Base-by-base conservation (phyloP, 2,888 invertebrate species). In the Aspidiotus destructor region DNA sequence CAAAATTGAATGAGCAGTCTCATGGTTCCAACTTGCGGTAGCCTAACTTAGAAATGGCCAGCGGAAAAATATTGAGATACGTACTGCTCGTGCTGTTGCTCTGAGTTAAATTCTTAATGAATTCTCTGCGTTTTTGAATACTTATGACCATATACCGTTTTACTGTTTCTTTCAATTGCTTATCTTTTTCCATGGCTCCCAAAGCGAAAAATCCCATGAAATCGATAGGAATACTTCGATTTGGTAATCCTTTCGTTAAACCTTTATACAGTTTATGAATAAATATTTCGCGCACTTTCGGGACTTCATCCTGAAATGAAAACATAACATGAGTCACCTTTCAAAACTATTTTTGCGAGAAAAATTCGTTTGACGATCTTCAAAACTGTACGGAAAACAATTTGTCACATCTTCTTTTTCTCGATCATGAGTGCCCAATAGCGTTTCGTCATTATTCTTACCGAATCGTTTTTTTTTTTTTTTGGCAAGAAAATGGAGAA, bases 191-290 rank as follows among this genome's bases (percentile, higher is more conserved):
- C 72, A 89, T 85, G 0, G 95, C 96, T 44, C 88, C 90, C 69
- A 97, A 80, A 48, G 89, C 90, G 79, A 97, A 95, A 78, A 92
- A 91, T 16, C 93, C 92, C 93, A 97, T 92, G 80, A 96, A 98
- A 80, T 97, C 95, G 68, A 98, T 80, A 0, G 97, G 97, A 72
- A 98, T 81, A 76, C 92, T 92, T 77, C 91, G 90, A 76, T 89
- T 88, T 5, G 92, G 92, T 73, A 93, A 85, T 71, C 92, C 90
- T 79, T 89, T 79, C 55, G 84, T 81, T 65, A 88, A 79, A 69
- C 92, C 93, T 81, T 96, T 95, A 78, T 98, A 95, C 73, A 98
- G 80, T 80, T 98, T 97, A 60, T 85, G 82, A 7, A 92, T 87
- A 78, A 98, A 96, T 62, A 85, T 83, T 79, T 92, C 89, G 74